Evolutionary conservation across 2,888 invertebrate species (phyloP), one percentile per base, ranked within the genome.

Genomic region (Ectemnius continuus): DNA sequence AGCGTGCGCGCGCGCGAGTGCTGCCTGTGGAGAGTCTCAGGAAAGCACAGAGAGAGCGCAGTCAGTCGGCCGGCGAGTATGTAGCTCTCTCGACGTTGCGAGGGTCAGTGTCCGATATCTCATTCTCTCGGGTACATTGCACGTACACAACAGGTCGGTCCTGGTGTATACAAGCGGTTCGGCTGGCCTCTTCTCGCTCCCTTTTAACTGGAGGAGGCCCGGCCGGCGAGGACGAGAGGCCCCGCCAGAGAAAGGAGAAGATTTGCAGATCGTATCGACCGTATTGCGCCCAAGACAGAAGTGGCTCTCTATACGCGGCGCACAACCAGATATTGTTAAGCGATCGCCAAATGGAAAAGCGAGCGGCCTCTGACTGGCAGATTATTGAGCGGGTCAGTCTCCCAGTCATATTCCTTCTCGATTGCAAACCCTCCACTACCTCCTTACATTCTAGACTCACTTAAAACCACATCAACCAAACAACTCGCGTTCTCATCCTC

Each of bases 71-170:
- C 36, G 36, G 36, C 36, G 36, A 36, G 36, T 36, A 36, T 36
- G 36, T 36, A 36, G 36, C 36, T 36, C 36, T 36, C 36, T 36
- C 36, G 70, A 76, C 70, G 69, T 81, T 79, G 79, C 75, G 81
- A 76, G 75, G 82, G 82, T 82, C 82, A 82, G 79, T 83, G 83
- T 76, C 81, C 83, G 82, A 83, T 79, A 82, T 82, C 83, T 82
- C 81, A 79, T 81, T 81, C 78, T 76, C 73, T 70, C 67, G 72
- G 69, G 69, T 75, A 69, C 74, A 67, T 66, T 76, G 72, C 67
- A 72, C 72, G 70, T 74, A 73, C 81, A 70, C 36, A 36, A 36
- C 36, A 36, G 36, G 36, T 36, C 36, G 80, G 70, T 61, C 66
- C 60, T 61, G 80, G 75, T 80, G 36, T 36, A 36, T 36, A 69